Percentiles rank a stretch among this genome's conserved stretches.
Conservation (phyloP, 2,888 invertebrate genomes). For the Chrysina gloriosa region DNA sequence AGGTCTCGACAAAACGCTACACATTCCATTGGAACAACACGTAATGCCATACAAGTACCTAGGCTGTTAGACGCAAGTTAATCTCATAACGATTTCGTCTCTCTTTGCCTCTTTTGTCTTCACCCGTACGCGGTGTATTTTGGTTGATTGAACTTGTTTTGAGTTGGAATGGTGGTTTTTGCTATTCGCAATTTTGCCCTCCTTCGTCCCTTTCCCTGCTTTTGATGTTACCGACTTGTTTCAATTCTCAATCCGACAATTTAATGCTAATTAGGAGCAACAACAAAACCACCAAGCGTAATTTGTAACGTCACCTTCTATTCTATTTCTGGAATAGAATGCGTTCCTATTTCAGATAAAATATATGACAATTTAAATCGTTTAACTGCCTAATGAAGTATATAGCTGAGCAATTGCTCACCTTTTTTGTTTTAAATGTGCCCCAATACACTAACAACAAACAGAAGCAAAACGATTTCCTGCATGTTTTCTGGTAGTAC, state of each 20-base stretch:
- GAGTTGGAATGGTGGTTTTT: slow-evolving; percentile 30
- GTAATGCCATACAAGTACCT: slow-evolving; percentile 48
- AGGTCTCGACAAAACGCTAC: slow-evolving; percentile 54
- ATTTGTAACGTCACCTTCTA: too few relatives aligned
- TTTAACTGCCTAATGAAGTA: too few relatives aligned
- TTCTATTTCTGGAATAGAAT: too few relatives aligned
- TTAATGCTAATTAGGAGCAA: too few relatives aligned
- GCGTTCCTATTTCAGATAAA: too few relatives aligned
- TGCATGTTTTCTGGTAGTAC: too few relatives aligned
- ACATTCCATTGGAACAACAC: slow-evolving; percentile 53
- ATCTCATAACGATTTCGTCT: slow-evolving; percentile 49
- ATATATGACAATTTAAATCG: too few relatives aligned
- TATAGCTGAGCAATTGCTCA: too few relatives aligned
- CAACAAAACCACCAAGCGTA: too few relatives aligned
- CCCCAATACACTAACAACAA: too few relatives aligned
- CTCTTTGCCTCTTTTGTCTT: slow-evolving; percentile 21
- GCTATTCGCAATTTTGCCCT: slow-evolving; percentile 38
- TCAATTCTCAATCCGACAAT: neutral
- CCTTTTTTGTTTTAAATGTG: too few relatives aligned
- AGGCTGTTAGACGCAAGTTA: slow-evolving; percentile 51
- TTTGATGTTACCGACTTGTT: slow-evolving; percentile 25
- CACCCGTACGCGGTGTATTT: slow-evolving; percentile 13
- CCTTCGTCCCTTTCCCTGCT: slow-evolving; percentile 14
- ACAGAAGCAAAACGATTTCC: too few relatives aligned
- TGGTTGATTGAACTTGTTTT: slow-evolving; percentile 52